Base-by-base conservation (phyloP, 2,797 vertebrate species). In the Mormyrops boulengeri region DNA sequence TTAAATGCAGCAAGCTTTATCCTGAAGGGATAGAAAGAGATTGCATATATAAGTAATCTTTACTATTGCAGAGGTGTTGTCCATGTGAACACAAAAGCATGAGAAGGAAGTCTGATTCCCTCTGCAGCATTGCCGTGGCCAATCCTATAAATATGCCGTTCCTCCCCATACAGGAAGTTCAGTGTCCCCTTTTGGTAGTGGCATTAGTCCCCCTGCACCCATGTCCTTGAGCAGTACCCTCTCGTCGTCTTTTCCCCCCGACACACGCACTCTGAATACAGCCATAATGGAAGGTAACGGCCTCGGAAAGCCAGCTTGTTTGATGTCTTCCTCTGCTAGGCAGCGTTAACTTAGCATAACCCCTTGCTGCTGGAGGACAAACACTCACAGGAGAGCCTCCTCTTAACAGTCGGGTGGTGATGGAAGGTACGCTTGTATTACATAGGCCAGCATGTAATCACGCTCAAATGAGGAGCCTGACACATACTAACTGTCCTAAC, bases 211-310 rank as follows among this genome's bases (percentile, higher is more conserved):
- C 91, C 94, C 93, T 38, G 89, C 94, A 90, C 91, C 92, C 92
- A 95, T 96, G 91, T 94, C 97, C 92, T 96, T 96, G 91, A 96
- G 94, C 92, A 95, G 89, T 92, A 91, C 95, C 47, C 92, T 96
- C 92, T 62, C 55, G 87, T 94, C 95, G 88, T 94, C 95, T 22
- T 95, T 96, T 93, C 93, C 96, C 92, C 93, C 96, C 80, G 96
- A 97, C 89, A 91, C 95, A 90, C 95, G 94, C 91, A 94, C 95
- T 89, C 92, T 96, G 91, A 97, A 96, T 94, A 91, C 95, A 87
- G 95, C 96, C 89, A 94, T 96, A 93, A 95, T 95, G 62, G 94
- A 97, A 97, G 97, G 97, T 98, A 96, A 95, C 91, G n/a, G 86
- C 0, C 26, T 80, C 22, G 22, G 55, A 77, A 80, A 84, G 26